phyloP scores from a whole-genome alignment of 1,140 invertebrate species.

The Ceratoteleas bidentatus region DNA sequence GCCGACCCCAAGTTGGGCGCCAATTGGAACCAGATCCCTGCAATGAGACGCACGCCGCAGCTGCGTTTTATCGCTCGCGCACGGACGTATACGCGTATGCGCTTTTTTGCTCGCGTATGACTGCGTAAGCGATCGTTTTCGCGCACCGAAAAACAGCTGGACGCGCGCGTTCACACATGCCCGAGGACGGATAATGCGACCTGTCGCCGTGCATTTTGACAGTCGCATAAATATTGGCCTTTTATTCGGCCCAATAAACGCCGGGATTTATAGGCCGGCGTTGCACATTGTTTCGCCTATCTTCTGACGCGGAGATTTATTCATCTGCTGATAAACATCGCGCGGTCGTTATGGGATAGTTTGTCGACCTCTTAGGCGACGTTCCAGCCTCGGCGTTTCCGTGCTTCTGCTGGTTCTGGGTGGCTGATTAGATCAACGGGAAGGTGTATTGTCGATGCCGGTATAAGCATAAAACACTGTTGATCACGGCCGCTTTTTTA shows the following conservation, averaged over 20 bases:
- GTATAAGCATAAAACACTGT: conserved; percentile 3
- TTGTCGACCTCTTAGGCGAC: conserved; percentile 62
- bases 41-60: conserved; percentile 67
- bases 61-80: conserved; percentile 71
- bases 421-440: conserved; percentile 40
- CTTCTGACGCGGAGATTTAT: conserved; percentile 57
- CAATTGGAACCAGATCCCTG: conserved; percentile 70
- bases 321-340: conserved; percentile 59
- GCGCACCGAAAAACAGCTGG: conserved; percentile 62
- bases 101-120: conserved; percentile 61
- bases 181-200: conserved; percentile 40
- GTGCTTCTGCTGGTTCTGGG: conserved; percentile 26
- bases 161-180: conserved; percentile 38
- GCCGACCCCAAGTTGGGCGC: conserved; percentile 64
- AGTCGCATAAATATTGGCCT: conserved; percentile 49
- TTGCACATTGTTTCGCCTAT: conserved; percentile 60
- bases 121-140: conserved; percentile 62
- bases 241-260: conserved; percentile 58
- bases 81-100: conserved; percentile 38
- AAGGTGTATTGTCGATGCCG: conserved; percentile 33
- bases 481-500: no score
- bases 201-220: conserved; percentile 56
- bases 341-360: conserved; percentile 55
- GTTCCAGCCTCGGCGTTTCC: conserved; percentile 43
- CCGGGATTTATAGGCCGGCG: conserved; percentile 34